These are phyloP conservation scores for Nibea coibor DNA, from an alignment of 2,113 vertebrate genomes.

Conservation along the genomic window DNA sequence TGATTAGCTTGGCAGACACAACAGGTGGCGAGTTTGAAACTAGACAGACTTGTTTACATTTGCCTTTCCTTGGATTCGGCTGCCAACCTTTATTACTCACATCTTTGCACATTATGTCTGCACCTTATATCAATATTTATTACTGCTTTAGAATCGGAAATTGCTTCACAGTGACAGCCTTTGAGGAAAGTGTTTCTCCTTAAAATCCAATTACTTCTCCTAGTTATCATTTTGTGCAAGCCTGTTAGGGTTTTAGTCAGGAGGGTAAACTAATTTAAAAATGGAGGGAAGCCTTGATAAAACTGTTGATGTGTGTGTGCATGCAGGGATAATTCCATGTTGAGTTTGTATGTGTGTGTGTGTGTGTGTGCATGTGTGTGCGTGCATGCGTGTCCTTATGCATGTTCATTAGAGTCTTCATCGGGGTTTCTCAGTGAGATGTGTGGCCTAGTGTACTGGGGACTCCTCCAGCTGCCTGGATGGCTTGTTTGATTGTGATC, in stretches of 20 bases:
- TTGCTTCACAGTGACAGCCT: conserved; percentile 28
- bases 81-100: conserved; percentile 42
- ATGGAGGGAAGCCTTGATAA: conserved; percentile 53
- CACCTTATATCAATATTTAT: conserved; percentile 58
- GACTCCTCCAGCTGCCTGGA: conserved; percentile 25
- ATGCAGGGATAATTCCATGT: conserved; percentile 34
- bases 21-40: conserved; percentile 43
- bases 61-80: conserved; percentile 14
- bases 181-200: conserved; percentile 51
- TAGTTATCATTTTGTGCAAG: conserved; percentile 63
- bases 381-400: conserved; percentile 1
- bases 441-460: conserved; percentile 2
- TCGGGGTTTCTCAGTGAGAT: conserved; percentile 26
- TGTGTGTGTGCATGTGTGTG: conserved; percentile 1
- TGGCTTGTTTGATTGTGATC: conserved; percentile 59
- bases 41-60: conserved; percentile 6
- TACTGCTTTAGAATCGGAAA: conserved; percentile 47
- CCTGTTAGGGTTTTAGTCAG: conserved; percentile 49
- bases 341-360: neutral
- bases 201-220: conserved; percentile 66
- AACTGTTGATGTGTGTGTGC: conserved; percentile 53
- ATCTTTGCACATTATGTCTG: conserved; percentile 44
- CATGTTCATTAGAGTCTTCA: conserved; percentile 34
- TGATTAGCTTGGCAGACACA: conserved; percentile 36
- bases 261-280: conserved; percentile 68